phyloP scores from a whole-genome alignment of 2,113 vertebrate genomes.

The Galeopterus variegatus region DNA sequence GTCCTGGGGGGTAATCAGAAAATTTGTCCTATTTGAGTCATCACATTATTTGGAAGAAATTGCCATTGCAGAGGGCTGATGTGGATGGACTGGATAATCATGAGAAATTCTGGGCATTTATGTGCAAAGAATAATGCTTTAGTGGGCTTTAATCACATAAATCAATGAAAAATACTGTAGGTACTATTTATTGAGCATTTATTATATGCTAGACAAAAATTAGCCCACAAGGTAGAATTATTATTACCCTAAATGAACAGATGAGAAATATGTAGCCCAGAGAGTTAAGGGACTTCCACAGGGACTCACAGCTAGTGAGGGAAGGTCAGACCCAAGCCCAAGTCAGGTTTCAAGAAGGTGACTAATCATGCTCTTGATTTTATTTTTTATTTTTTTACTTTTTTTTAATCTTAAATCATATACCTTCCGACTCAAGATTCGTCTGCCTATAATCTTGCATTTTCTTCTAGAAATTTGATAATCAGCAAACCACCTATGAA shows the following conservation, averaged over 20 bases:
- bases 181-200: neutral
- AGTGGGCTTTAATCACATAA: neutral
- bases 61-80: neutral
- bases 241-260: neutral
- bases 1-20: neutral
- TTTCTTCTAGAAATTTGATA: slow-evolving; percentile 72
- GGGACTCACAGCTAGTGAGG: neutral
- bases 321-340: neutral
- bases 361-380: slow-evolving; percentile 76
- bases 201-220: neutral
- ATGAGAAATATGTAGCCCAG: neutral
- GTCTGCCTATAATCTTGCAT: slow-evolving; percentile 74
- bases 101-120: neutral
- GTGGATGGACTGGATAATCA: neutral
- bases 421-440: slow-evolving; percentile 65
- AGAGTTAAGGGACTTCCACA: neutral
- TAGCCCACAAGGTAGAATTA: neutral
- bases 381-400: neutral
- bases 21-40: neutral
- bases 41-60: slow-evolving; percentile 24
- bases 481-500: slow-evolving; percentile 71
- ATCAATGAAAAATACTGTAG: neutral
- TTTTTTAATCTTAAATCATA: neutral
- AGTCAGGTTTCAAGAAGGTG: neutral
- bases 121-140: neutral